Evolutionary conservation across 2,797 vertebrate species (phyloP), one percentile per base, ranked within the genome.

Genomic region (Rhincodon typus): DNA sequence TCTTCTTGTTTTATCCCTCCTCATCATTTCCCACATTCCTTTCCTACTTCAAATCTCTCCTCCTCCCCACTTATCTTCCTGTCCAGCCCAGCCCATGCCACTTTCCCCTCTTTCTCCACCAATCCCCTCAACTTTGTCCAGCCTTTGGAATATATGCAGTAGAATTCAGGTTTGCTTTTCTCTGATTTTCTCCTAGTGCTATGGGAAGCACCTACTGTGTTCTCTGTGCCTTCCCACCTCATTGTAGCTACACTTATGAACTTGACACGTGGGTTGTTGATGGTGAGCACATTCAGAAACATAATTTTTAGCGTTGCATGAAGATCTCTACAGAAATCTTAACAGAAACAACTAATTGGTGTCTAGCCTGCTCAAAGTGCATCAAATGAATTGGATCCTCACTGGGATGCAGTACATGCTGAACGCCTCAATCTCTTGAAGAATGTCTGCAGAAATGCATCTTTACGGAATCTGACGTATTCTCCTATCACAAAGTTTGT

Each of bases 401-500:
- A 2, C 67, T 97, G 97, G 1, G 97, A 97, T 38, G 96, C 97
- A 82, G 97, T 99, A 94, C 97, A 97, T 19, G 96, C 97, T 96
- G 97, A 97, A 96, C 98, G 99, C 23, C 96, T 98, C 53, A 98
- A 98, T 96, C 97, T 98, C 96, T 98, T 99, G 95, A 97, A 98
- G 2, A 97, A 97, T 0, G 97, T 98, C 38, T 99, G 99, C 96
- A 97, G 97, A 96, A 98, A 99, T 96, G 96, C 97, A 96, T 97
- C 98, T 30, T 96, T 99, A 96, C 97, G 97, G 97, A 99, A 99
- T 96, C 97, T 98, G 96, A 99, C 98, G 0, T 99, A 98, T 96
- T 98, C 98, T 1, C 96, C 98, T 1, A 96, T 99, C 97, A 98
- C 97, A 97, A 99, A 98, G 97, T 99, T 99, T 77, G 98, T 99